Conservation (phyloP, 1,140 invertebrate genomes). For the Hylaeus volcanicus region DNA sequence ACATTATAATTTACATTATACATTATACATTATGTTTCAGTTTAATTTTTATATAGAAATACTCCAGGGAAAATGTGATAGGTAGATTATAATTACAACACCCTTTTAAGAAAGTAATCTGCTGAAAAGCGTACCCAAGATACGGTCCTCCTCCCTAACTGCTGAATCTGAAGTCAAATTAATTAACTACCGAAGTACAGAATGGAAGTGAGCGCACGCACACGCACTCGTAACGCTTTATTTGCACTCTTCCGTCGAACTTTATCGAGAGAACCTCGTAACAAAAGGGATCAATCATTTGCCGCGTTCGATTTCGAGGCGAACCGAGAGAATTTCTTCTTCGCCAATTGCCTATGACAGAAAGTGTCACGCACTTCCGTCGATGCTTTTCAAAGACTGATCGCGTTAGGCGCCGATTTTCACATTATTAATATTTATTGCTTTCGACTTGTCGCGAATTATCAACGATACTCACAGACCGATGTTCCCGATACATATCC, state of each 20-base stretch:
- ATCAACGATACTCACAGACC: no score
- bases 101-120: no score
- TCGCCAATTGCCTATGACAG: slow-evolving; percentile 27
- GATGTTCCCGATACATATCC: no score
- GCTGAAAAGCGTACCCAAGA: no score
- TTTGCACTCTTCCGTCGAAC: slow-evolving; percentile 28
- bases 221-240: slow-evolving; percentile 3
- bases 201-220: not conserved
- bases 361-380: slow-evolving; percentile 22
- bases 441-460: no score
- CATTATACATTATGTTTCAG: no score
- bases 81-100: no score
- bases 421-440: no score
- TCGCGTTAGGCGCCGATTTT: not conserved
- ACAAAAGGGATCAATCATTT: slow-evolving; percentile 56
- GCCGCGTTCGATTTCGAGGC: slow-evolving; percentile 40
- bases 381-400: slow-evolving; percentile 14
- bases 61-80: no score
- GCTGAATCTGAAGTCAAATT: slow-evolving; percentile 32
- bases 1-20: no score
- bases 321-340: slow-evolving; percentile 38
- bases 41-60: no score
- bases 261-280: slow-evolving; percentile 22
- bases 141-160: no score
- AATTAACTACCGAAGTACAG: slow-evolving; percentile 30